Evolutionary conservation across 2,797 vertebrate genomes (phyloP).

Genomic region (Hemitrygon akajei): DNA sequence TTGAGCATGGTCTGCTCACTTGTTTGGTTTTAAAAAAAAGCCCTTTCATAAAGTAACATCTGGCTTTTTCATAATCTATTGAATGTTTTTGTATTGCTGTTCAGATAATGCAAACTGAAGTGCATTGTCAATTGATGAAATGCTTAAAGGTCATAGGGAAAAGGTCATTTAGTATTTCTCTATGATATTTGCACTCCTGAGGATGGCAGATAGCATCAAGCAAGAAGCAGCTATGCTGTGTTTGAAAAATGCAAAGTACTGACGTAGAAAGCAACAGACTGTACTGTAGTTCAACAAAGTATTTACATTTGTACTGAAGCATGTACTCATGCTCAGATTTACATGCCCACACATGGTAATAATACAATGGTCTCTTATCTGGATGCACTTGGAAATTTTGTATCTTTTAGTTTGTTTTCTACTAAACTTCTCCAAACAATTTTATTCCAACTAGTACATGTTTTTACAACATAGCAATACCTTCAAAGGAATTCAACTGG

Average conservation of each 20-base stretch:
- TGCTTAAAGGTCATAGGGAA: background rate
- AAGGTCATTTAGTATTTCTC: background rate
- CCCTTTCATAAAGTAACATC: background rate
- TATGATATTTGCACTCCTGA: background rate
- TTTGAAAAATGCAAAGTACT: background rate
- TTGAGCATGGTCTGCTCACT: background rate
- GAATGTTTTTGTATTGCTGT: background rate
- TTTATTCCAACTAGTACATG: background rate
- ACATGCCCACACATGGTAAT: background rate
- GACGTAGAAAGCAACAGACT: background rate
- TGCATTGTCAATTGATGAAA: background rate
- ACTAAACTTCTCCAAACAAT: background rate
- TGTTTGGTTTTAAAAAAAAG: background rate
- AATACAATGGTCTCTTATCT: background rate
- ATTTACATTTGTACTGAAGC: background rate
- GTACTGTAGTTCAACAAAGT: background rate
- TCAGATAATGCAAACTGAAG: background rate
- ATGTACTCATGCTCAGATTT: no score
- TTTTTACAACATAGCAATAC: no score
- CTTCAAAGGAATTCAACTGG: background rate
- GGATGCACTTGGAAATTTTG: background rate
- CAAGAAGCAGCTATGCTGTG: background rate
- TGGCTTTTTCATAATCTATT: background rate
- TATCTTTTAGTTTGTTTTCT: background rate
- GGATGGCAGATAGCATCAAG: background rate